Evolutionary conservation across 2,113 vertebrate species (phyloP).

Genomic region (Solea solea): DNA sequence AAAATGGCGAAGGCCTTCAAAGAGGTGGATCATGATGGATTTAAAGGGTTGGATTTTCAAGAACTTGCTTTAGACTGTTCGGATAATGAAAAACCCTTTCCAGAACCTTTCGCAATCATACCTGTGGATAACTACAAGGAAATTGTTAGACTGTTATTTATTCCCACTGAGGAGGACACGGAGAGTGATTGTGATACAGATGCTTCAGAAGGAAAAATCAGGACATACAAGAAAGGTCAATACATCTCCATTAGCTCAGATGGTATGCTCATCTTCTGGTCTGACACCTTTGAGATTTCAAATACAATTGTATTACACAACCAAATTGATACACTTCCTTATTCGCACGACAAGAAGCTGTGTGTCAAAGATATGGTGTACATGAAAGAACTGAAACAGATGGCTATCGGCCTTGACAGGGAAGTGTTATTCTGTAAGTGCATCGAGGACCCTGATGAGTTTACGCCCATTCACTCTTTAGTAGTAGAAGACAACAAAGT

Average conservation of each 20-base stretch:
- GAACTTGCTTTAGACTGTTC: background rate
- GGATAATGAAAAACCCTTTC: background rate
- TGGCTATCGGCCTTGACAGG: background rate
- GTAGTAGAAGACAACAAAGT: background rate
- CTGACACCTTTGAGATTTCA: background rate
- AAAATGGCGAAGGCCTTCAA: background rate
- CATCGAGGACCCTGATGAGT: fast-evolving
- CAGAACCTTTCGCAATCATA: background rate
- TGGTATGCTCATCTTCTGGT: slow-evolving; percentile 11
- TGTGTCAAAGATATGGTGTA: slow-evolving; percentile 2
- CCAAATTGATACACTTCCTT: fast-evolving
- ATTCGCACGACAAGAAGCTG: background rate
- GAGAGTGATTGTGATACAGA: fast-evolving
- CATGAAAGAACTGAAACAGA: background rate
- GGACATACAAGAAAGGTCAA: background rate
- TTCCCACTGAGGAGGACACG: fast-evolving
- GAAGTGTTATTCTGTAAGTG: background rate
- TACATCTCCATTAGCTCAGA: slow-evolving; percentile 14
- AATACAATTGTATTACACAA: fast-evolving
- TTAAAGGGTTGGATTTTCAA: background rate
- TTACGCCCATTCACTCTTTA: background rate
- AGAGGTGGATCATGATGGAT: background rate
- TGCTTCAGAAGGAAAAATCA: fast-evolving
- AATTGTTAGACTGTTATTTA: background rate
- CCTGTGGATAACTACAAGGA: fast-evolving